Evolutionary conservation across 2,113 vertebrate species (phyloP), one percentile per base, ranked within the genome.

Genomic region (Odontesthes bonariensis): DNA sequence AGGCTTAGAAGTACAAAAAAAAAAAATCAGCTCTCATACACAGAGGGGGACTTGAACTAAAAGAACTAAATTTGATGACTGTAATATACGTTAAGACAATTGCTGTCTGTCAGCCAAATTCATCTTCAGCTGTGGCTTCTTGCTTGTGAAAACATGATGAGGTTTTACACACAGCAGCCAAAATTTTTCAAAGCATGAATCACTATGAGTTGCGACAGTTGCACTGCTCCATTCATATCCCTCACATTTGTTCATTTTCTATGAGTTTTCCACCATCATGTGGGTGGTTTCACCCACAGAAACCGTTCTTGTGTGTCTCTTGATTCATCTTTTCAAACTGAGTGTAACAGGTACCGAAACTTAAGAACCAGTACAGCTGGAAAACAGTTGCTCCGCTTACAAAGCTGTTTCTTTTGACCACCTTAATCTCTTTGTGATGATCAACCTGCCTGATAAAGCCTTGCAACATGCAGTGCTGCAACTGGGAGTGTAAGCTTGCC

Each of bases 301-400:
- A 69, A 76, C 46, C 14, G 19, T 54, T 73, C 75, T 74, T 74
- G 68, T 79, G 67, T 14, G n/a, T 58, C 52, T 68, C 49, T 38
- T 11, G 38, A 58, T 81, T 72, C 32, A 62, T 83, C 73, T 65
- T 74, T 66, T 75, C 66, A 75, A 61, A 67, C 44, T 32, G 47
- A 67, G 49, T 63, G 62, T 23, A 67, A 77, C 54, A 67, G 56
- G 66, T 52, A 70, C 40, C 65, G 4, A 76, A 87, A 72, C 49
- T n/a, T 66, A 51, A 54, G 54, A 83, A 58, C 68, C 64, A n/a
- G 42, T 63, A 51, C 66, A 22, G 31, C 67, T 68, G 61, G 23
- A 63, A 70, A 81, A 74, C 61, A 62, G 40, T 68, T 11, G 19
- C 47, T n/a, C 23, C 0, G 0, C 40, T 46, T 32, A 62, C 53